Base-by-base conservation (phyloP, 2,113 vertebrate species). In the Eretmochelys imbricata region DNA sequence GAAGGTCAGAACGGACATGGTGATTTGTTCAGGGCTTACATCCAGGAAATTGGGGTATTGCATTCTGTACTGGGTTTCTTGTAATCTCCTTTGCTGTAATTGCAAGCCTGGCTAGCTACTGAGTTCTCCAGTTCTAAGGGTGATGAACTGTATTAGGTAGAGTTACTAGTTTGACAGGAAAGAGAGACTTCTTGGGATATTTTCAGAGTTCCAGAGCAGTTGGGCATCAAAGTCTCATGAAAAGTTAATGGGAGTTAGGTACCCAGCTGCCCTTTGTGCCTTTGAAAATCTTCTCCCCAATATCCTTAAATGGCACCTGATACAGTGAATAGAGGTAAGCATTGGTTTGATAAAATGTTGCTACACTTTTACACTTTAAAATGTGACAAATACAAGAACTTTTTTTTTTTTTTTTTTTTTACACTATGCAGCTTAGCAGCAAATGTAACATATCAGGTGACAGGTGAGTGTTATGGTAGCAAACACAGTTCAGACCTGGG, bases 241-340 rank as follows among this genome's bases (percentile, higher is more conserved):
- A 65, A n/a, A 69, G 65, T 38, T 69, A 69, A 69, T 69, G 65
- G 35, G 17, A 69, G 35, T 62, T 80, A 10, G 2, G 87, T 57
- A 65, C 84, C 38, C 0, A 0, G 4, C 27, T 42, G 62, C 9
- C 7, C 35, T 9, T 59, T 27, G 14, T 69, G 8, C 20, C 24
- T 90, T 86, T 72, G 76, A 53, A 50, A 80, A 4, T 51, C 48
- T 79, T 12, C 51, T 85, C 16, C 12, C 10, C 65, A 69, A 5
- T n/a, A 69, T 69, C 65, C 4, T n/a, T 69, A 38, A 69, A 17
- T 69, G 65, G 16, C 35, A 69, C 35, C 35, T 38, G 16, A n/a
- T n/a, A 10, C 35, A n/a, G 8, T 35, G 38, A 69, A 69, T 69
- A 69, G 62, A 8, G 62, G 31, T 69, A 69, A 69, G 65, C 35